Evolutionary conservation across 2,113 vertebrate species (phyloP), one percentile per base, ranked within the genome.

Genomic region (Cichladusa arquata): DNA sequence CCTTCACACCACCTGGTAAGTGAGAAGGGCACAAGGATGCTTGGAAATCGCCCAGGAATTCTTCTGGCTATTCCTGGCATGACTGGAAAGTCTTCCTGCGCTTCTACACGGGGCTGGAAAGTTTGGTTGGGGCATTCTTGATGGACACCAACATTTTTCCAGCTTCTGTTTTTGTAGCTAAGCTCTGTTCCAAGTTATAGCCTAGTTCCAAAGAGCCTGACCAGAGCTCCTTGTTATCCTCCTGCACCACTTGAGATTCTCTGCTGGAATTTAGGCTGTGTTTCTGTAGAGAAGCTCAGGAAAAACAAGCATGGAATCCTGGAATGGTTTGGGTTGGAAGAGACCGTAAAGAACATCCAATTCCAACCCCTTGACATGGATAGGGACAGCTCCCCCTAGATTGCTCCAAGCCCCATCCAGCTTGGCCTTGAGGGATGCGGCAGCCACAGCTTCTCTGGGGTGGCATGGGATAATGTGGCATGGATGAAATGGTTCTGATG

Each of bases 1-100:
- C 87, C 98, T 99, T 88, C 99, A 99, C 95, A 99, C 99, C 97
- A 98, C 99, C 97, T 99, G 99, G 99, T 99, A 91, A 98, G 98
- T 93, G 69, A 83, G 83, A 88, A 66, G 53, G 61, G 69, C 81
- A 69, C 17, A 40, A 23, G 4, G 51, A 51, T 38, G 33, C 8
- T 29, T 60, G 48, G 36, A 42, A 28, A 48, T 38, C 17, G 2
- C 12, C 40, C 77, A 31, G 42, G 33, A 58, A 24, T 65, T 89
- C 83, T 57, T 42, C 36, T 34, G 77, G 79, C 73, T 48, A 6
- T 70, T 91, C 67, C 77, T 42, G 67, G 40, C 58, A 65, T 8
- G 81, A 60, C 76, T 94, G 73, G 38, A 53, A 88, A 15, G n/a
- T 54, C 50, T 86, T 66, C 42, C 72, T 28, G 6, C 0, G 1